Conservation (phyloP, 2,113 vertebrate species). For the Emydocephalus ijimae region DNA sequence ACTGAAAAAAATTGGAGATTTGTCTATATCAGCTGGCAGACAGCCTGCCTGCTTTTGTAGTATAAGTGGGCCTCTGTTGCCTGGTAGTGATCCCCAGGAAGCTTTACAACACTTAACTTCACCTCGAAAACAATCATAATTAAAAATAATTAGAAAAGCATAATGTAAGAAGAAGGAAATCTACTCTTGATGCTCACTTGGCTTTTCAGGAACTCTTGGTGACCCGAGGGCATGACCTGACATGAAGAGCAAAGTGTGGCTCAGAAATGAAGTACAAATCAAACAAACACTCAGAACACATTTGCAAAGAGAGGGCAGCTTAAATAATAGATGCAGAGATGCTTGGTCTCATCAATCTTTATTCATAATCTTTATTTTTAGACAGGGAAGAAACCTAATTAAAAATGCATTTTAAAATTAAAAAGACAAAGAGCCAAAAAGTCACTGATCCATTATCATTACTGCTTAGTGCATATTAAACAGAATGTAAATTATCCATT, state of each 20-base stretch:
- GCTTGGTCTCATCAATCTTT: conserved; percentile 28
- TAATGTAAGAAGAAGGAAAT: background rate
- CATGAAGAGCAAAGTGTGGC: conserved; percentile 9
- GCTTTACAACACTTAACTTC: background rate
- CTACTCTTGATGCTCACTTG: background rate
- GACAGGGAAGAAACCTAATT: conserved; percentile 27
- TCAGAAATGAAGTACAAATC: conserved; percentile 26
- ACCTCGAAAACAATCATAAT: conserved; percentile 4
- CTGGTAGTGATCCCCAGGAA: background rate
- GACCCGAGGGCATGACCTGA: conserved; percentile 22
- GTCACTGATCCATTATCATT: conserved; percentile 24
- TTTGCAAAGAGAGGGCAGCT: conserved; percentile 18
- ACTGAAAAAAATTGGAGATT: too few species aligned
- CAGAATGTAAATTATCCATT: conserved; percentile 25
- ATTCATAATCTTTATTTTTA: conserved; percentile 38
- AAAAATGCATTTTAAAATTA: conserved; percentile 38
- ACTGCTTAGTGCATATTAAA: conserved; percentile 31
- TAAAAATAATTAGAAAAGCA: conserved; percentile 13
- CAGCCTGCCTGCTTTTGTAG: background rate
- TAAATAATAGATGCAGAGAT: conserved; percentile 33
- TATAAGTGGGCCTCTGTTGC: background rate
- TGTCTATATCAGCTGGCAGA: background rate
- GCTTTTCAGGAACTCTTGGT: conserved; percentile 5
- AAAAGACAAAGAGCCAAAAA: conserved; percentile 40
- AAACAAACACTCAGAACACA: conserved; percentile 19